Percentiles rank a stretch among this genome's conserved stretches.
These are phyloP conservation scores for Orchestes rusci DNA, from an alignment of 2,888 invertebrate species.

Conservation along the genomic window DNA sequence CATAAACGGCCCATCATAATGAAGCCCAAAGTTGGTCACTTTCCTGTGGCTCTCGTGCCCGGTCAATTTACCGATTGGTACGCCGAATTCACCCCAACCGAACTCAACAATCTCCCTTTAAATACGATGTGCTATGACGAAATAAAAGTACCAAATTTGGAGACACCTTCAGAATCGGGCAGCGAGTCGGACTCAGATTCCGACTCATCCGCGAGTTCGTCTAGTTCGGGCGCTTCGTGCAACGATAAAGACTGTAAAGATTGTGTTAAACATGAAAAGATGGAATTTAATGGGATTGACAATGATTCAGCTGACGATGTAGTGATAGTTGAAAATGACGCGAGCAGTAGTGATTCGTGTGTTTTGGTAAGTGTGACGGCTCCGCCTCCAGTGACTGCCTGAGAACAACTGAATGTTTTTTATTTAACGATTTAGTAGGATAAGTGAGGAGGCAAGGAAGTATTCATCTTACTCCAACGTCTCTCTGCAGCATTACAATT, in stretches of 20 bases:
- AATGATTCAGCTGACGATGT: slow-evolving; percentile 10
- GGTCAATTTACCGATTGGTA: slow-evolving; percentile 94
- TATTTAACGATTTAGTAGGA: neutral
- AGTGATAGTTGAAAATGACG: slow-evolving; percentile 16
- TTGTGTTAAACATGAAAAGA: slow-evolving; percentile 17
- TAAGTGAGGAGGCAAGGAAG: too few species aligned
- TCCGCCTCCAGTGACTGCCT: slow-evolving; percentile 6
- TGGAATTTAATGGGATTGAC: neutral
- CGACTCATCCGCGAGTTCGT: slow-evolving; percentile 12
- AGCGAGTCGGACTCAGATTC: slow-evolving; percentile 21
- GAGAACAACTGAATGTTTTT: neutral
- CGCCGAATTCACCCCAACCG: slow-evolving; percentile 69
- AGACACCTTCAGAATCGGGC: slow-evolving; percentile 14
- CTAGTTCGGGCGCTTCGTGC: slow-evolving; percentile 19
- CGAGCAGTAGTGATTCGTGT: slow-evolving; percentile 18
- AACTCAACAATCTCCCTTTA: slow-evolving; percentile 86
- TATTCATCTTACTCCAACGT: too few species aligned
- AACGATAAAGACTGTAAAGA: slow-evolving; percentile 29
- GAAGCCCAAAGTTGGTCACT: slow-evolving; percentile 56
- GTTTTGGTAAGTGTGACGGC: slow-evolving; percentile 15
- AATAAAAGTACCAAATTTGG: slow-evolving; percentile 13
- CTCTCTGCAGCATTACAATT: too few species aligned
- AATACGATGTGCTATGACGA: slow-evolving; percentile 60
- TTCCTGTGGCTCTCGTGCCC: slow-evolving; percentile 90
- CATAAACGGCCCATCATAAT: slow-evolving; percentile 43